Conservation (phyloP, 1,140 invertebrate species). For the Gonioctena quinquepunctata region DNA sequence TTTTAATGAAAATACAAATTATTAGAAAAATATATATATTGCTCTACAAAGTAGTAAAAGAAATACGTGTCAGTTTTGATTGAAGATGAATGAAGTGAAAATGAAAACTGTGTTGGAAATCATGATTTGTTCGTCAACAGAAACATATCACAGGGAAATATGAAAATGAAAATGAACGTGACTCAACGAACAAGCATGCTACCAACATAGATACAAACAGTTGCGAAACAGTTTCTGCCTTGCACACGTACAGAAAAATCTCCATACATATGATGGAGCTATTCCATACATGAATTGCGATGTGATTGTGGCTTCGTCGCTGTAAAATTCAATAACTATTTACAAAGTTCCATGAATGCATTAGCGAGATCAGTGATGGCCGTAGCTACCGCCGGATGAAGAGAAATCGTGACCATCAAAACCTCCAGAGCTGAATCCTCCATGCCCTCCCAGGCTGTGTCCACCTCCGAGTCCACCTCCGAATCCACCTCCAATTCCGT, state of each 20-base stretch:
- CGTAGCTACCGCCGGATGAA: conserved; percentile 10
- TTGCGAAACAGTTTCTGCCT: conserved; percentile 15
- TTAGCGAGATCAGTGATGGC: conserved; percentile 11
- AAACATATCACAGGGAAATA: conserved; percentile 1
- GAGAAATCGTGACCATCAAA: not conserved
- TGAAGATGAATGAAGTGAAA: not conserved
- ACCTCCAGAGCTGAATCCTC: conserved; percentile 19
- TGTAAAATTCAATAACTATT: not conserved
- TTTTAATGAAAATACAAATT: not conserved
- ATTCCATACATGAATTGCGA: not conserved
- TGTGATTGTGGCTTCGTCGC: not conserved
- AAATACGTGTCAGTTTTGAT: not conserved
- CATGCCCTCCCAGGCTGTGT: conserved; percentile 23
- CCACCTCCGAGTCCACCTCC: conserved; percentile 33
- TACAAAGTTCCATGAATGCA: not conserved
- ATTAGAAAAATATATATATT: not conserved
- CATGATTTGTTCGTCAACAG: not conserved
- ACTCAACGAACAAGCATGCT: conserved; percentile 5
- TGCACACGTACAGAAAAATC: conserved; percentile 13
- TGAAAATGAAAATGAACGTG: not conserved
- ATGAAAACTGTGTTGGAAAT: conserved; percentile 9
- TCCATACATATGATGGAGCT: not conserved
- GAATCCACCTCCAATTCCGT: conserved; percentile 30
- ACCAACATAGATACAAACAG: conserved; percentile 11
- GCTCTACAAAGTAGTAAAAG: not conserved